Base-by-base conservation (phyloP, 2,888 invertebrate species). In the Blastobasis lacticolella region DNA sequence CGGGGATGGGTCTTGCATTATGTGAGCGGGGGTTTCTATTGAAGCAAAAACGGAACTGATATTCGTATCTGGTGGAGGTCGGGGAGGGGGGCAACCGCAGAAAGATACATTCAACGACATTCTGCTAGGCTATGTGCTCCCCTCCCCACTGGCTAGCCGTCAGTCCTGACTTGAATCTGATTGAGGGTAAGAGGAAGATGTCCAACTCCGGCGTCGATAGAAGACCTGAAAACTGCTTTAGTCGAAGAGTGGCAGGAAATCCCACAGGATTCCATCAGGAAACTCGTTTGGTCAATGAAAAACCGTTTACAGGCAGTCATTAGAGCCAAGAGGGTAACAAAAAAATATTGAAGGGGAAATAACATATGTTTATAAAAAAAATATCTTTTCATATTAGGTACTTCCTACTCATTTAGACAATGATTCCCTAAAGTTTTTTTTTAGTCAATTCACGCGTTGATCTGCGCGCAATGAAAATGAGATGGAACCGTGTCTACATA, bases 21-120 rank as follows among this genome's bases (percentile, higher is more conserved):
- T 55, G 44, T 57, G 54, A 51, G 53, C 53, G 44, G 51, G 56
- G n/a, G 54, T 58, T 44, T 58, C 53, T 8, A 40, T 40, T 8
- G 23, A 23, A 23, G 6, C 7, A 9, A 40, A 40, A 40, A 40
- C 41, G 6, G 41, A 40, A 4, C 41, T 40, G 41, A 40, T 40
- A 8, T 4, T 40, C 41, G 41, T 40, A 9, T 4, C 41, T 40
- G 9, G 41, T 40, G 6, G 41, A 40, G 41, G 41, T 40, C 41
- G 41, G 9, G 41, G 7, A 40, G 41, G 2, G 9, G 41, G 41
- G 7, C 9, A 3, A 4, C 40, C 8, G 41, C 9, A 9, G 40
- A 40, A 40, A 40, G 40, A 40, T 40, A 40, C 40, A 40, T 40
- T 40, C 23, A 40, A 6, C 6, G 41, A 3, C 9, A 40, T 40